These are phyloP conservation scores for Isoperla grammatica DNA, from an alignment of 2,888 invertebrate species.

Conservation along the genomic window DNA sequence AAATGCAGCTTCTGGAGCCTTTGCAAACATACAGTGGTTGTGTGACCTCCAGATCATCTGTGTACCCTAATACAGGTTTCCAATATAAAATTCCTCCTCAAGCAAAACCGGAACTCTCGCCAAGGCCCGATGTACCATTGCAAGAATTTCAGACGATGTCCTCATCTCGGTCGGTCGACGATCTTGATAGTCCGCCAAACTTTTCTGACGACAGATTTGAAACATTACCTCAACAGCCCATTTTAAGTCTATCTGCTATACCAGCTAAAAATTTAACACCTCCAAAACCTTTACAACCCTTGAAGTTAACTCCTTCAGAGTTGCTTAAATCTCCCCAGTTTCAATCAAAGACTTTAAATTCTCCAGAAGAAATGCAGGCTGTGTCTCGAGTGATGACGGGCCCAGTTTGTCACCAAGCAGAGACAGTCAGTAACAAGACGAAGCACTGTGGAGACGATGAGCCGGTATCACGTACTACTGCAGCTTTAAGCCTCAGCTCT, in stretches of 20 bases:
- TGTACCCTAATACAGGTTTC: constrained; percentile 21
- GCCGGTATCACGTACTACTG: constrained; percentile 24
- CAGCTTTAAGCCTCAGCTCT: constrained; percentile 30
- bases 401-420: constrained; percentile 66
- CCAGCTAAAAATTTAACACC: not conserved
- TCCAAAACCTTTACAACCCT: not conserved
- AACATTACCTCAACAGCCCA: not conserved
- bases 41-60: constrained; percentile 23
- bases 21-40: constrained; percentile 26
- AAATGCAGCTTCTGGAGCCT: not conserved
- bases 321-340: not conserved
- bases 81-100: constrained; percentile 3
- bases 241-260: not conserved
- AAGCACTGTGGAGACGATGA: constrained; percentile 35
- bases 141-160: not conserved
- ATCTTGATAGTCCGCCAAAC: not conserved
- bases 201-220: not conserved
- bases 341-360: constrained; percentile 30
- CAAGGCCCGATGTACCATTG: not conserved
- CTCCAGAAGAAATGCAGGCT: constrained; percentile 55
- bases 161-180: not conserved
- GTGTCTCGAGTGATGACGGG: constrained; percentile 69
- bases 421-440: constrained; percentile 44
- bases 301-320: not conserved
- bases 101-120: constrained; percentile 7